Percentiles rank a stretch among this genome's conserved stretches.
These are phyloP conservation scores for Eubasilissa regina DNA, from an alignment of 1,140 invertebrate species.

Conservation along the genomic window DNA sequence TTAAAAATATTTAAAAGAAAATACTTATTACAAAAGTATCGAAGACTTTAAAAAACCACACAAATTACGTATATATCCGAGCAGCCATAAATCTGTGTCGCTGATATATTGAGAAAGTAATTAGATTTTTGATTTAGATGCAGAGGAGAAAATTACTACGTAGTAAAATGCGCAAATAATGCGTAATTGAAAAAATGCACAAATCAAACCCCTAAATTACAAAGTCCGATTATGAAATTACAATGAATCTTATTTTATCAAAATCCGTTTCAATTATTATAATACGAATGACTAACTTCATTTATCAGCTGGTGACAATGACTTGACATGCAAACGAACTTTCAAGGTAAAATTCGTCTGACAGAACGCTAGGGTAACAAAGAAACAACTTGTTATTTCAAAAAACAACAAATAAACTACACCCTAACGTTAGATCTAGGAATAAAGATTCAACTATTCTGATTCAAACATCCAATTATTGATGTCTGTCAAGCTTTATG, in stretches of 20 bases:
- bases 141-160: background rate
- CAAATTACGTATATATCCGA: no score
- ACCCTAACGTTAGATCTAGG: background rate
- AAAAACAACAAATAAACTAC: background rate
- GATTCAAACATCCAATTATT: slow-evolving; percentile 7
- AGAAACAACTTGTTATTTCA: slow-evolving; percentile 16
- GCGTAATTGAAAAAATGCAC: background rate
- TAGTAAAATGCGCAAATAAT: background rate
- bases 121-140: background rate
- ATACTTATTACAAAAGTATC: no score
- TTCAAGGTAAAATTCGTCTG: slow-evolving; percentile 23
- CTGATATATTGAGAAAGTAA: background rate
- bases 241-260: background rate
- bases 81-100: no score
- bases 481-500: slow-evolving; percentile 29
- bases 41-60: no score
- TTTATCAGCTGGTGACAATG: slow-evolving; percentile 49
- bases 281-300: slow-evolving; percentile 3
- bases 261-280: background rate
- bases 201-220: no score
- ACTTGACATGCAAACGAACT: slow-evolving; percentile 9
- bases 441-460: background rate
- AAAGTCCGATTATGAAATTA: background rate
- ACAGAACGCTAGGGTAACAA: slow-evolving; percentile 38
- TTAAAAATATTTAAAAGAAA: no score